Conservation (phyloP, 2,113 vertebrate genomes). For the Chlorodrepanis virens region DNA sequence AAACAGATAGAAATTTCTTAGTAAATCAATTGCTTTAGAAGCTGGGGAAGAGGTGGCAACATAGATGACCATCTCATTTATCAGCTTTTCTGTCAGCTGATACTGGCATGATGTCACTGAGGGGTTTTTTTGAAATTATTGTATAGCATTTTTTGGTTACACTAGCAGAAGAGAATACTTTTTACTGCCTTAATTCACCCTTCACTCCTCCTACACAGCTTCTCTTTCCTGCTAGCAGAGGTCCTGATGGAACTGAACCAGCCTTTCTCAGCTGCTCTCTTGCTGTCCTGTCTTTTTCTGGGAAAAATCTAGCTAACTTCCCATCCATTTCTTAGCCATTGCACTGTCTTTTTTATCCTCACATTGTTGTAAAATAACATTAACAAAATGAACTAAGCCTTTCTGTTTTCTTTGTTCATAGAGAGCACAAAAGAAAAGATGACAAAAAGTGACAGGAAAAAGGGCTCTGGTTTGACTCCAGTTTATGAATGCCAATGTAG, state of each 20-base stretch:
- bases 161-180: background rate
- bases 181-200: background rate
- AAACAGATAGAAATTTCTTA: background rate
- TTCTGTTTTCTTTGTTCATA: background rate
- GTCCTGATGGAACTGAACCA: background rate
- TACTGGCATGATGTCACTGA: background rate
- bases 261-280: background rate
- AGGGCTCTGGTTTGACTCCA: background rate
- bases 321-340: background rate
- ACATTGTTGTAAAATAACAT: background rate
- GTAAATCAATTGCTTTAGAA: background rate
- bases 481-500: background rate
- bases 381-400: rapidly evolving
- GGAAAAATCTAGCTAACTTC: background rate
- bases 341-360: background rate
- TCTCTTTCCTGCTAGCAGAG: background rate
- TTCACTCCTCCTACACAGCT: rapidly evolving
- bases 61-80: background rate
- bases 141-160: background rate
- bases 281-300: background rate
- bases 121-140: background rate
- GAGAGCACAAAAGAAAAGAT: background rate
- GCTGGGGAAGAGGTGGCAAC: background rate
- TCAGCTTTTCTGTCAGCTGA: background rate
- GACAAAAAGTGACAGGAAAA: background rate